Conservation (phyloP, 2,888 invertebrate species). For the Agrotis puta region DNA sequence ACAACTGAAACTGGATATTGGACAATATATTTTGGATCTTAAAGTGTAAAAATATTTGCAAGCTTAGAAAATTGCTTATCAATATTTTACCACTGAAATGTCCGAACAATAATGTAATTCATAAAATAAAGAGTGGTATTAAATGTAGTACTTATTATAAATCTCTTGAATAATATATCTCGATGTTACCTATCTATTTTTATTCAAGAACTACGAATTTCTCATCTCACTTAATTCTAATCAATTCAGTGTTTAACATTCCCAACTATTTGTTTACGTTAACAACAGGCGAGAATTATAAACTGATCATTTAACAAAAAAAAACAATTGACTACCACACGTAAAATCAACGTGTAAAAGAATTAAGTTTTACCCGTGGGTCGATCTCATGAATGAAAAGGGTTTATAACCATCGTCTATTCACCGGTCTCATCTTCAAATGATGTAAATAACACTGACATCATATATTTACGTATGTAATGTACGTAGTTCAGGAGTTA, state of each 20-base stretch:
- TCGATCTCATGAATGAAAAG: constrained; percentile 58
- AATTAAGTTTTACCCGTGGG: constrained; percentile 29
- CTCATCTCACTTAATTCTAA: neutral
- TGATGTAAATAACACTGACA: constrained; percentile 77
- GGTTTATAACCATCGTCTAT: constrained; percentile 45
- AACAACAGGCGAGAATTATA: constrained; percentile 3
- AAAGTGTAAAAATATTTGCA: too few relatives aligned
- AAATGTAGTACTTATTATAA: too few relatives aligned
- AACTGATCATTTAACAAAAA: neutral
- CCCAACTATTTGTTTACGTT: constrained; percentile 7
- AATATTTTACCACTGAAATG: too few relatives aligned
- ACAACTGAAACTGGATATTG: too few relatives aligned
- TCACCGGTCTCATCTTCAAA: constrained; percentile 47
- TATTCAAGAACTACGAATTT: too few relatives aligned
- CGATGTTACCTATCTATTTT: too few relatives aligned
- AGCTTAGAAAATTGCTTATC: too few relatives aligned
- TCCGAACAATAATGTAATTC: too few relatives aligned
- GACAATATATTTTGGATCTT: too few relatives aligned
- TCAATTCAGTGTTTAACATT: neutral
- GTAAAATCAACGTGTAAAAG: neutral
- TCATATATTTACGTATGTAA: constrained; percentile 54
- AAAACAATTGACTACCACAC: constrained; percentile 24
- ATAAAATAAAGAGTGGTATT: too few relatives aligned
- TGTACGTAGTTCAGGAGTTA: constrained; percentile 60
- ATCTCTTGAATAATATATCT: too few relatives aligned